phyloP scores from a whole-genome alignment of 2,113 vertebrate species.

The Miniopterus natalensis region DNA sequence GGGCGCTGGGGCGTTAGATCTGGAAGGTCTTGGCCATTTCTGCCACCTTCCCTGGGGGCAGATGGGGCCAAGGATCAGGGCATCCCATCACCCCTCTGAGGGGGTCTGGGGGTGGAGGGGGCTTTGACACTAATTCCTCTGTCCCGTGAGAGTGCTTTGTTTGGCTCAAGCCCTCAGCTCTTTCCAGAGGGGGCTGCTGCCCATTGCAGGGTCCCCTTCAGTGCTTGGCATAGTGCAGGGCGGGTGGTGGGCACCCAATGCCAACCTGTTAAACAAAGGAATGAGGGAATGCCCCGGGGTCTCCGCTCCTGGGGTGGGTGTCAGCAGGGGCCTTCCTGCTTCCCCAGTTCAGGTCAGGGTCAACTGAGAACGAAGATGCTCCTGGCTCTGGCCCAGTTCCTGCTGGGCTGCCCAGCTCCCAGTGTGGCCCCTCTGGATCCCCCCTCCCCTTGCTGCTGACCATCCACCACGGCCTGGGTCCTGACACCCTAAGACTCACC shows the following conservation, averaged over 20 bases:
- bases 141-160: not conserved
- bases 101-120: not conserved
- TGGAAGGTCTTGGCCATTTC: not conserved
- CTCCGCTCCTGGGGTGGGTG: not conserved
- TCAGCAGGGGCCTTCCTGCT: not conserved
- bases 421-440: not conserved
- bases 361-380: not conserved
- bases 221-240: not conserved
- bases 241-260: not conserved
- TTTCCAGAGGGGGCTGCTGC: not conserved
- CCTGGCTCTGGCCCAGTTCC: not conserved
- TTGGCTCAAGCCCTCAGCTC: not conserved
- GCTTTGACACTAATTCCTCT: not conserved
- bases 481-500: not conserved
- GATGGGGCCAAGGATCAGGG: not conserved
- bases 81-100: fast-evolving
- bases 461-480: not conserved
- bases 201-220: not conserved
- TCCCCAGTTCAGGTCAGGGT: not conserved
- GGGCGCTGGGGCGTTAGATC: not conserved
- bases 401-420: not conserved
- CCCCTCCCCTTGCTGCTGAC: not conserved
- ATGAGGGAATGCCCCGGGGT: not conserved
- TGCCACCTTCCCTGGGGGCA: not conserved
- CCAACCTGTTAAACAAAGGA: conserved; percentile 52